A percentile compares a stretch with the other conserved stretches of the same genome.
Evolutionary conservation across 2,113 vertebrate species (phyloP).

Genomic region (Bubalus kerabau): DNA sequence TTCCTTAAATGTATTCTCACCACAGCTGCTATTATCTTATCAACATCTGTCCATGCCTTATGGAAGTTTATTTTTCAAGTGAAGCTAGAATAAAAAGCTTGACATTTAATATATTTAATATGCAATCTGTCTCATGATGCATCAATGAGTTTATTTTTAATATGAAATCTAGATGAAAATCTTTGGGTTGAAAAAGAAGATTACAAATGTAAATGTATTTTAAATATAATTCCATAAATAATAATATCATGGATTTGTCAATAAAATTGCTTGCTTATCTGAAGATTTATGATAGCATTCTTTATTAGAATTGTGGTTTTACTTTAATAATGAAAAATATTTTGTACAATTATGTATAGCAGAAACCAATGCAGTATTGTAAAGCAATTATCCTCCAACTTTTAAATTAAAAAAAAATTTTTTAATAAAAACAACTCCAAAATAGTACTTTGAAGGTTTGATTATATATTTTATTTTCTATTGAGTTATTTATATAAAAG

Average conservation of each 20-base stretch:
- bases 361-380: neutral
- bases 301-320: neutral
- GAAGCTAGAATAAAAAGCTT: conserved; percentile 32
- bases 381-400: neutral
- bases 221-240: neutral
- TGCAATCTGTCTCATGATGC: neutral
- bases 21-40: conserved; percentile 60
- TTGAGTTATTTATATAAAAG: neutral
- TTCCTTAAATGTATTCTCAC: conserved; percentile 40
- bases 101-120: conserved; percentile 39
- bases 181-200: conserved; percentile 18
- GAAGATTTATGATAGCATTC: neutral
- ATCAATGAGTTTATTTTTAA: conserved; percentile 24
- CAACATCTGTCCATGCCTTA: conserved; percentile 61
- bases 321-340: neutral
- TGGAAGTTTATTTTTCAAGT: conserved; percentile 59
- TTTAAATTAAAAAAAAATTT: neutral
- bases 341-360: neutral
- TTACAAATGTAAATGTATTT: neutral
- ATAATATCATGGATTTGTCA: neutral
- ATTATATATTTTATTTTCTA: conserved; percentile 1
- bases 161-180: conserved; percentile 38
- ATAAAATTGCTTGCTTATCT: neutral
- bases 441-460: neutral
- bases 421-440: neutral